A percentile compares a stretch with the other conserved stretches of the same genome.
These are phyloP conservation scores for Ceryle rudis DNA, from an alignment of 2,797 vertebrate genomes.

Conservation along the genomic window DNA sequence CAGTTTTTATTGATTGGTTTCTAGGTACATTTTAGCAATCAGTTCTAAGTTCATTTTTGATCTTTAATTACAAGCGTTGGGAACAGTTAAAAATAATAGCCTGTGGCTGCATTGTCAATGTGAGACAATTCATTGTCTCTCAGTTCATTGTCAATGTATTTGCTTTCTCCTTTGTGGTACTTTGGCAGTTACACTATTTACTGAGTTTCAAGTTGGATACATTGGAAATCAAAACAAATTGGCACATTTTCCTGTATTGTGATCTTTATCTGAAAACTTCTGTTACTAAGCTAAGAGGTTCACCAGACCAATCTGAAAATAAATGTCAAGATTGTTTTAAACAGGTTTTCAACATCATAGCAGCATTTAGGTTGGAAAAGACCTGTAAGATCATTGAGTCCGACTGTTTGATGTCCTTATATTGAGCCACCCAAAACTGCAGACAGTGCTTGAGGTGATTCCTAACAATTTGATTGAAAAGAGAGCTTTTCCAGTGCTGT, in stretches of 20 bases:
- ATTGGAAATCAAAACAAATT: not conserved
- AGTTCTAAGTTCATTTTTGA: slow-evolving; percentile 33
- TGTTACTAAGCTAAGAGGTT: not conserved
- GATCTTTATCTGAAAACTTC: not conserved
- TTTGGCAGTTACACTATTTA: not conserved
- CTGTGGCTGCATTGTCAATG: not conserved
- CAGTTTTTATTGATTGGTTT: not conserved
- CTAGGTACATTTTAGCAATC: not conserved
- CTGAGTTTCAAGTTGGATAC: not conserved
- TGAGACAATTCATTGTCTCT: too few species aligned
- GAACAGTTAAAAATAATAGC: not conserved
- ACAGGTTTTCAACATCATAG: not conserved
- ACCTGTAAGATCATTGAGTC: not conserved
- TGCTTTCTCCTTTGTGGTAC: not conserved
- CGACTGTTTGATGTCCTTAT: not conserved
- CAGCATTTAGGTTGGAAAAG: not conserved
- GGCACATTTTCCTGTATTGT: not conserved
- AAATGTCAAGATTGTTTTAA: not conserved
- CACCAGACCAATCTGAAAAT: not conserved
- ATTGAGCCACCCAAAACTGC: not conserved
- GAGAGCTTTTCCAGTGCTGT: not conserved
- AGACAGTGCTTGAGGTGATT: not conserved
- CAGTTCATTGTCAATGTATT: too few species aligned
- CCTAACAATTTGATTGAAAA: not conserved
- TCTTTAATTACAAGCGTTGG: not conserved